phyloP scores from a whole-genome alignment of 2,888 invertebrate genomes.

The Mycalesis mineus region DNA sequence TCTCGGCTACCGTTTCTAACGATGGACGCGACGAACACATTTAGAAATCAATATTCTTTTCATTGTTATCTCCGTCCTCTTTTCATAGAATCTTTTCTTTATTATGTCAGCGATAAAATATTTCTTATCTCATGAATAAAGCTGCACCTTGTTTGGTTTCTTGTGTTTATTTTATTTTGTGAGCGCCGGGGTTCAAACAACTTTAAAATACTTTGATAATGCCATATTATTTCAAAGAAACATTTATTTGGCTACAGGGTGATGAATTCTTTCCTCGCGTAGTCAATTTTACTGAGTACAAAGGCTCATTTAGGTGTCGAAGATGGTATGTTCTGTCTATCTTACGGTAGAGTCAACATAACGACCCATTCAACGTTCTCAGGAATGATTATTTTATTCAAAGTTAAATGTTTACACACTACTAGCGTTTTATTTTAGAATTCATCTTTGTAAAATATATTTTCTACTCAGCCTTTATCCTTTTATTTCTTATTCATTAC shows the following conservation, averaged over 20 bases:
- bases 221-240: slow-evolving; percentile 18
- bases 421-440: slow-evolving; percentile 20
- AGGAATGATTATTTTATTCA: slow-evolving; percentile 57
- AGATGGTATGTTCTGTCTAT: slow-evolving; percentile 26
- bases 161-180: slow-evolving; percentile 25
- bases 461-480: background rate
- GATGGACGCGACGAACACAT: background rate
- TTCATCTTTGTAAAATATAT: slow-evolving; percentile 6
- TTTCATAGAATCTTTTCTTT: slow-evolving; percentile 10
- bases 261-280: slow-evolving; percentile 23
- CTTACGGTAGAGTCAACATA: slow-evolving; percentile 38
- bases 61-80: slow-evolving; percentile 11
- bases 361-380: slow-evolving; percentile 59
- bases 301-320: slow-evolving; percentile 40
- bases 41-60: slow-evolving; percentile 15
- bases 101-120: slow-evolving; percentile 16
- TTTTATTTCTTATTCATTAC: background rate
- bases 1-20: slow-evolving; percentile 24
- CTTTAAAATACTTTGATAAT: slow-evolving; percentile 14
- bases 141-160: slow-evolving; percentile 23
- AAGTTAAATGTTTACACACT: slow-evolving; percentile 37
- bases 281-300: slow-evolving; percentile 38
- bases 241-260: slow-evolving; percentile 25
- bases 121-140: slow-evolving; percentile 25
- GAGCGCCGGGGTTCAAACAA: slow-evolving; percentile 15